A percentile compares a stretch with the other conserved stretches of the same genome.
Conservation (phyloP, 2,888 invertebrate species). For the Drosophila quinaria region DNA sequence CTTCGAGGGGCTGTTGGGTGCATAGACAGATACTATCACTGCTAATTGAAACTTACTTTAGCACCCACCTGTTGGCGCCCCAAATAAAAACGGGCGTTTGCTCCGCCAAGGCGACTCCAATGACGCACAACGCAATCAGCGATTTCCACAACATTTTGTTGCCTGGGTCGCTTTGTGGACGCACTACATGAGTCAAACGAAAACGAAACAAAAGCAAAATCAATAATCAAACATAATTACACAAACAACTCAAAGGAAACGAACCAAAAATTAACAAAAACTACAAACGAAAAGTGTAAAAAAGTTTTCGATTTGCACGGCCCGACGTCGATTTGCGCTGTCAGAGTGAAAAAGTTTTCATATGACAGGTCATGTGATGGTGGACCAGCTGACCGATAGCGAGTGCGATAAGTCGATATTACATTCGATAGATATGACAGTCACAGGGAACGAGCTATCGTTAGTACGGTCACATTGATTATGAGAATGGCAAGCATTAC, state of each 20-base stretch:
- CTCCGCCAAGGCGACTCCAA: slow-evolving; percentile 82
- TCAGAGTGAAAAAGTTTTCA: slow-evolving; percentile 83
- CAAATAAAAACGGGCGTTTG: slow-evolving; percentile 88
- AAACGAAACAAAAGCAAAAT: slow-evolving; percentile 56
- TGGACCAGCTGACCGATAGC: slow-evolving; percentile 56
- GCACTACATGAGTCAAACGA: slow-evolving; percentile 54
- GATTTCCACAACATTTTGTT: slow-evolving; percentile 78
- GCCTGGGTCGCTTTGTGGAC: slow-evolving; percentile 47
- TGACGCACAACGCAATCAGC: slow-evolving; percentile 78
- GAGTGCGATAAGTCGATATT: slow-evolving; percentile 34
- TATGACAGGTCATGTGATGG: slow-evolving; percentile 85
- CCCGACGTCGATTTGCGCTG: slow-evolving; percentile 74
- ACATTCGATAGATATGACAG: slow-evolving; percentile 11
- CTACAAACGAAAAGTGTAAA: slow-evolving; percentile 73
- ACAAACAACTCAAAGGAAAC: slow-evolving; percentile 54
- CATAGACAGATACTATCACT: not conserved
- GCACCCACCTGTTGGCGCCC: slow-evolving; percentile 85
- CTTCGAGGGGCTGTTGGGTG: slow-evolving; percentile 63
- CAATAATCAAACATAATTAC: slow-evolving; percentile 44
- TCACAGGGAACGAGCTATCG: slow-evolving; percentile 10
- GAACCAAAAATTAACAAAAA: slow-evolving; percentile 74
- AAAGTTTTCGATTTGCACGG: slow-evolving; percentile 65
- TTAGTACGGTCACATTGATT: not conserved
- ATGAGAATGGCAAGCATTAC: no score
- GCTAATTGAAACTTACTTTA: slow-evolving; percentile 11